Conservation (phyloP, 2,797 vertebrate species). For the Channallabes apus region DNA sequence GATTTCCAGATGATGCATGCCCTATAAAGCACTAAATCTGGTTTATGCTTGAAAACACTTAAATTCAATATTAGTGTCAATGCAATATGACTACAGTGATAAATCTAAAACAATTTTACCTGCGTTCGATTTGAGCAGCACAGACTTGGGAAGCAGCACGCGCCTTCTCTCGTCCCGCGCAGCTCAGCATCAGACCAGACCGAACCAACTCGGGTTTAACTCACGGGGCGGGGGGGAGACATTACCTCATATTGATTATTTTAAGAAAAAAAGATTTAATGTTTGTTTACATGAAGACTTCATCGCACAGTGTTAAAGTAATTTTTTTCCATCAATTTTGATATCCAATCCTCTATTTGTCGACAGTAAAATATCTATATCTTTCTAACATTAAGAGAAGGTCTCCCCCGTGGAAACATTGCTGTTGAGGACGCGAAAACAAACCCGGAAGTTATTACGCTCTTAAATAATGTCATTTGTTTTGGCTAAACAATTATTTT, state of each 20-base stretch:
- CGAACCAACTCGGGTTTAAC: slow-evolving; percentile 59
- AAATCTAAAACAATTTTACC: not conserved
- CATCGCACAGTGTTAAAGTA: fast-evolving
- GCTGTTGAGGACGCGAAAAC: not conserved
- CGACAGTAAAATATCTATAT: not conserved
- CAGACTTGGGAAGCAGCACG: slow-evolving; percentile 13
- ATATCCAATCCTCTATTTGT: not conserved
- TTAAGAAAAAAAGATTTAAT: not conserved
- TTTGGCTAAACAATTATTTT: not conserved
- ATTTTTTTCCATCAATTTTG: not conserved
- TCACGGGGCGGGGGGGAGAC: not conserved
- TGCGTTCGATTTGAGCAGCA: not conserved
- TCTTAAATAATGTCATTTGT: not conserved
- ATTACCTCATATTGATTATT: not conserved
- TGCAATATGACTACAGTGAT: not conserved
- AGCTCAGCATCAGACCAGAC: slow-evolving; percentile 61
- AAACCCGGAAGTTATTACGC: slow-evolving; percentile 13
- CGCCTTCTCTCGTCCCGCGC: slow-evolving; percentile 68
- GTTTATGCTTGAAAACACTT: not conserved
- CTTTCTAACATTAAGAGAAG: fast-evolving
- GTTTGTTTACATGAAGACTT: not conserved
- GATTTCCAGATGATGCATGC: not conserved
- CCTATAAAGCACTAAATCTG: too few species aligned
- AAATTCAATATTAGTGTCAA: fast-evolving
- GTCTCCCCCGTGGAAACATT: not conserved